phyloP scores from a whole-genome alignment of 2,888 invertebrate species.

The Blera fallax region DNA sequence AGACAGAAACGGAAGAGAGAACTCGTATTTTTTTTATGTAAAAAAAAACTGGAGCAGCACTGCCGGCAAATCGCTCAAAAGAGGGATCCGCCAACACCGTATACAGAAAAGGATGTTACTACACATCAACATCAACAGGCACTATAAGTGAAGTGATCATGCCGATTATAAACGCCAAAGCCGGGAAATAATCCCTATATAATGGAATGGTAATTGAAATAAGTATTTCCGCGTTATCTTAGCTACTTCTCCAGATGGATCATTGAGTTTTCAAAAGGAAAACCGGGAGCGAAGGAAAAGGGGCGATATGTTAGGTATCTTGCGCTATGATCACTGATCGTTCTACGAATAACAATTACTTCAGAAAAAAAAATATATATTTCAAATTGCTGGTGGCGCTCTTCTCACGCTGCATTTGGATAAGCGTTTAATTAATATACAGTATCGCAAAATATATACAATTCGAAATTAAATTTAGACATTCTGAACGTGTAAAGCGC shows the following conservation, averaged over 20 bases:
- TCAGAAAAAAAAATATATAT: not conserved
- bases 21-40: not conserved
- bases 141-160: not conserved
- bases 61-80: not conserved
- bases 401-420: not conserved
- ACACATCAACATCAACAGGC: not conserved
- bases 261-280: not conserved
- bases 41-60: not conserved
- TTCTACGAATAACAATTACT: constrained; percentile 2
- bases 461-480: not conserved
- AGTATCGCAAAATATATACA: not conserved
- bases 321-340: not conserved
- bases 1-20: not conserved
- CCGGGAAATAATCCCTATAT: not conserved
- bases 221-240: constrained; percentile 27
- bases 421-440: not conserved
- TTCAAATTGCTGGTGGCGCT: not conserved
- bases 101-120: not conserved
- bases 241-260: constrained; percentile 7
- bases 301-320: not conserved
- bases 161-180: not conserved
- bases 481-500: not conserved
- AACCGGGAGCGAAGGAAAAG: not conserved
- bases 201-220: constrained; percentile 36
- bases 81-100: not conserved